Evolutionary conservation across 2,797 vertebrate species (phyloP).

Genomic region (Premnoplex brunnescens): DNA sequence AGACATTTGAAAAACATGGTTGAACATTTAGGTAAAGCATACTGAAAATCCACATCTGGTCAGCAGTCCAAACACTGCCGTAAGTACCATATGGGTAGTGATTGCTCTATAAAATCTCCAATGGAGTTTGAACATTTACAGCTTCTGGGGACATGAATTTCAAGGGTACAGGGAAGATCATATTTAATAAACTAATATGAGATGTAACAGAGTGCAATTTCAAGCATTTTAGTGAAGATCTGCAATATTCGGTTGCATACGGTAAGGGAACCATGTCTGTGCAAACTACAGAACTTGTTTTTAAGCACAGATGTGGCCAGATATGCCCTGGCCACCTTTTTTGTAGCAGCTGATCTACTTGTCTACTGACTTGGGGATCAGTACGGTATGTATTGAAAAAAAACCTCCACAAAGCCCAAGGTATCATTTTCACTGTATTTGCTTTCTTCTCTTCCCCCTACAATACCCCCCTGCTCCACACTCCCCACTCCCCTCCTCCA

Average conservation of each 20-base stretch:
- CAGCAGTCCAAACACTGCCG: not conserved
- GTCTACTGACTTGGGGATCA: not conserved
- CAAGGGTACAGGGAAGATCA: not conserved
- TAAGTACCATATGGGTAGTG: not conserved
- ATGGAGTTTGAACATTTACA: not conserved
- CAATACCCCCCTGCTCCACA: not conserved
- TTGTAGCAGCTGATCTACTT: constrained; percentile 39
- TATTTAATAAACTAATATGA: not conserved
- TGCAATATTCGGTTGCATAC: not conserved
- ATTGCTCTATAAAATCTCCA: constrained; percentile 11
- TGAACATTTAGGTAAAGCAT: not conserved
- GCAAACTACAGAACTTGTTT: not conserved
- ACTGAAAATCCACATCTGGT: constrained; percentile 4
- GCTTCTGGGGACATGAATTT: not conserved
- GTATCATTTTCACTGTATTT: constrained; percentile 6
- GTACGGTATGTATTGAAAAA: not conserved
- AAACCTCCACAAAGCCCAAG: not conserved
- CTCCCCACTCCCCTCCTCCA: not conserved
- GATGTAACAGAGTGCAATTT: not conserved
- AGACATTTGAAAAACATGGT: not conserved
- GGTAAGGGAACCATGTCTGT: not conserved
- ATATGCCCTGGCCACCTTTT: constrained; percentile 6
- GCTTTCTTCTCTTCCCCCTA: not conserved
- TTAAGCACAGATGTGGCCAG: not conserved
- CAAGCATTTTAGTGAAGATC: not conserved